Conservation (phyloP, 2,797 vertebrate species). For the Sparus aurata region DNA sequence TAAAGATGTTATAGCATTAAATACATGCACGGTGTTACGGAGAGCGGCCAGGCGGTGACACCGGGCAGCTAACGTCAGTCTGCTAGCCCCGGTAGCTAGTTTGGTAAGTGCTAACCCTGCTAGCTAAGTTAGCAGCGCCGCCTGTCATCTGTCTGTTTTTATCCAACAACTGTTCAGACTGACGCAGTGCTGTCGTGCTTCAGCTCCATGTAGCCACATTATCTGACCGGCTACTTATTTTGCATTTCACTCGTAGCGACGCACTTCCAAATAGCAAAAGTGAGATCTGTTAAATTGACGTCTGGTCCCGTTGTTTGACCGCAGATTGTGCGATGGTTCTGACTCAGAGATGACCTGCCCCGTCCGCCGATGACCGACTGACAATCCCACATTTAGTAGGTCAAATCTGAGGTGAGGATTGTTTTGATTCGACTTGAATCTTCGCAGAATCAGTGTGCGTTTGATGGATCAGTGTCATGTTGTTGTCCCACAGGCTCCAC, state of each 20-base stretch:
- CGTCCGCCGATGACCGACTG: conserved; percentile 54
- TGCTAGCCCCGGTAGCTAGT: conserved; percentile 51
- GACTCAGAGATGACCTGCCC: conserved; percentile 69
- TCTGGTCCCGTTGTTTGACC: conserved; percentile 7
- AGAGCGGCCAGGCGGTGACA: not conserved
- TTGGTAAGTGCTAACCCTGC: conserved; percentile 60
- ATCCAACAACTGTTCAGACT: not conserved
- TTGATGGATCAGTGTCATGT: not conserved
- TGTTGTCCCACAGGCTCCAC: conserved; percentile 78
- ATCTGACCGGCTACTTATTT: not conserved
- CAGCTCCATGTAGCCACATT: not conserved
- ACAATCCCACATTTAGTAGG: conserved; percentile 36
- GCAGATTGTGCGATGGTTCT: conserved; percentile 50
- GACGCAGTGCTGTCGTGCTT: not conserved
- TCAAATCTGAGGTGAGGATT: conserved; percentile 53
- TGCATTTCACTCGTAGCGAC: not conserved
- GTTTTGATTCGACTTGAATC: not conserved
- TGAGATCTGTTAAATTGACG: not conserved
- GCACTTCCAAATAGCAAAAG: not conserved
- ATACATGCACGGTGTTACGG: accelerated
- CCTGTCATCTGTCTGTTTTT: conserved; percentile 1
- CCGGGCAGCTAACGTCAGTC: conserved; percentile 16
- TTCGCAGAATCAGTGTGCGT: accelerated
- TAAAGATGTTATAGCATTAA: not conserved
- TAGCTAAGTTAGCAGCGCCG: conserved; percentile 57